Percentiles rank a stretch among this genome's conserved stretches.
phyloP scores from a whole-genome alignment of 2,888 invertebrate genomes.

The Pachydiplax longipennis region DNA sequence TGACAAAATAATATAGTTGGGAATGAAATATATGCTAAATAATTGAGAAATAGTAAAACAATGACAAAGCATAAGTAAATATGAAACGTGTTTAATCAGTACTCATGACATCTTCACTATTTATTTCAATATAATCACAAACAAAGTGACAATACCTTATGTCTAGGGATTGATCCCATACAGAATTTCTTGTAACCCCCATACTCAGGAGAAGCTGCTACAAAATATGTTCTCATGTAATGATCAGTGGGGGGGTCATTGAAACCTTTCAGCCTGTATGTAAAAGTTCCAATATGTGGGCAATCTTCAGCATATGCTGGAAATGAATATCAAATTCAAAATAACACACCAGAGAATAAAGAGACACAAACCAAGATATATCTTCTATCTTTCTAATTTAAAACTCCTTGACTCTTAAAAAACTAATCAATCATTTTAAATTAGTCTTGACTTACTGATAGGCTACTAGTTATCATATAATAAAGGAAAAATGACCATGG shows the following conservation, averaged over 20 bases:
- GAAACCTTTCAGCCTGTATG: conserved; percentile 89
- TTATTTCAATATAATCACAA: background rate
- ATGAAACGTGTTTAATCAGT: too few relatives aligned
- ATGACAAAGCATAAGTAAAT: too few relatives aligned
- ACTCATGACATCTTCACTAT: too few relatives aligned
- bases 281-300: conserved; percentile 85
- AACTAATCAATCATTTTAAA: background rate
- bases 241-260: conserved; percentile 85
- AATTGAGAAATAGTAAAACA: background rate
- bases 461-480: background rate
- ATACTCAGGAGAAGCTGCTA: conserved; percentile 69
- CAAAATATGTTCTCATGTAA: conserved; percentile 82
- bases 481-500: background rate
- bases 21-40: background rate
- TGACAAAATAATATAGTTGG: background rate
- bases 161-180: conserved; percentile 75
- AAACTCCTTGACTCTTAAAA: background rate
- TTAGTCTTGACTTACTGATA: background rate
- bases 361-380: background rate
- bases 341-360: background rate
- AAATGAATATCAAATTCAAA: conserved; percentile 55
- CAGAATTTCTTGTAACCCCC: conserved; percentile 69
- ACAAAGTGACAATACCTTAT: conserved; percentile 66
- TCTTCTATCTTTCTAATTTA: background rate
- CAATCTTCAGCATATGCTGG: conserved; percentile 90